Conservation (phyloP, 1,140 invertebrate genomes). For the Leptopilina clavipes region DNA sequence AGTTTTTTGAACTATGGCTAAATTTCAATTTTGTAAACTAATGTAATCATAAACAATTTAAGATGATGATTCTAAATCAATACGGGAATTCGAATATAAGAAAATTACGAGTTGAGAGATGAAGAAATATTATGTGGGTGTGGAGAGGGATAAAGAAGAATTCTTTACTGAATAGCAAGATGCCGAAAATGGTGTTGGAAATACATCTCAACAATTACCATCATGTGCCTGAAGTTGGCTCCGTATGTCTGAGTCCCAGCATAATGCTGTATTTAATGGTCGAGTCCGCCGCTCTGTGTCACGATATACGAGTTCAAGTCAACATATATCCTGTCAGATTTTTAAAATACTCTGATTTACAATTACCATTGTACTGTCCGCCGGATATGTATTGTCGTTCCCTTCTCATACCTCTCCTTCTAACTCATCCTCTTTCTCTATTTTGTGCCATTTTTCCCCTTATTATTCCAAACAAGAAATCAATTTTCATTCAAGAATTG, state of each 20-base stretch:
- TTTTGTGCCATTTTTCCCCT: too few relatives aligned
- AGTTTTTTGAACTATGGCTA: too few relatives aligned
- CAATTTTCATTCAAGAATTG: too few relatives aligned
- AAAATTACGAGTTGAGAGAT: neutral
- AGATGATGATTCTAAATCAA: neutral
- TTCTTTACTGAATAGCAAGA: conserved; percentile 60
- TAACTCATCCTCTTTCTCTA: conserved; percentile 36
- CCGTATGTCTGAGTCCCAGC: conserved; percentile 61
- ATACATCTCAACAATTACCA: conserved; percentile 69
- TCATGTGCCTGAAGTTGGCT: conserved; percentile 62
- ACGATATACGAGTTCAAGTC: conserved; percentile 70
- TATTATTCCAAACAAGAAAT: too few relatives aligned
- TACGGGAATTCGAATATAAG: neutral
- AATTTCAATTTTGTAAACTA: too few relatives aligned
- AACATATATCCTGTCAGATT: conserved; percentile 72
- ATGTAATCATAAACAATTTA: too few relatives aligned
- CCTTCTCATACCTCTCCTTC: conserved; percentile 43
- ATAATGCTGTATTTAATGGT: conserved; percentile 74
- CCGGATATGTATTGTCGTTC: conserved; percentile 69
- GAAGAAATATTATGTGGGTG: conserved; percentile 31
- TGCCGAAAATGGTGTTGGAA: conserved; percentile 69
- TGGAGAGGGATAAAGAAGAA: conserved; percentile 27
- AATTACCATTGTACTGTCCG: conserved; percentile 69
- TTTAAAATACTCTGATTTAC: conserved; percentile 73
- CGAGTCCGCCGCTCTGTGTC: conserved; percentile 58